Percentiles rank a stretch among this genome's conserved stretches.
phyloP scores from a whole-genome alignment of 2,113 vertebrate species.

The Colius striatus region DNA sequence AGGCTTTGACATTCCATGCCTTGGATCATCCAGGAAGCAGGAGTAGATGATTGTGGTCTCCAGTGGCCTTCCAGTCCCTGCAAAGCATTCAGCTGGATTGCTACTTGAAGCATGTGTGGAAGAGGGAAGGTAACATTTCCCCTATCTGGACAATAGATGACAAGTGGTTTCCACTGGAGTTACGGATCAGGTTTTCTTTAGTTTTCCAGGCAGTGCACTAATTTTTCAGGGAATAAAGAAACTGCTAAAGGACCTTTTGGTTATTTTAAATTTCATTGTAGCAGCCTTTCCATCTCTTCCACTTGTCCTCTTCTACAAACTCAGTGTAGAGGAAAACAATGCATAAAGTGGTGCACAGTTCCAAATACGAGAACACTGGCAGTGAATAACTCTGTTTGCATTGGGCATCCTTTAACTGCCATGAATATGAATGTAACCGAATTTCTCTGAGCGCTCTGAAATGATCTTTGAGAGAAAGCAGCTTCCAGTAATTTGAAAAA shows the following conservation, averaged over 20 bases:
- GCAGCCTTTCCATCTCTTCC: slow-evolving; percentile 9
- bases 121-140: slow-evolving; percentile 45
- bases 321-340: slow-evolving; percentile 2
- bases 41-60: slow-evolving; percentile 18
- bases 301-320: background rate
- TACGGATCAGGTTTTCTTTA: slow-evolving; percentile 18
- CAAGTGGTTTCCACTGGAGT: slow-evolving; percentile 50
- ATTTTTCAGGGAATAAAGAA: slow-evolving; percentile 41
- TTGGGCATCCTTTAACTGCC: slow-evolving; percentile 35
- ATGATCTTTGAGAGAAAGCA: slow-evolving; percentile 63
- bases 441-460: slow-evolving; percentile 39
- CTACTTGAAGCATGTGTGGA: background rate
- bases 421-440: slow-evolving; percentile 33
- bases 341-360: background rate
- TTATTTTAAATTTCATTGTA: slow-evolving; percentile 24
- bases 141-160: slow-evolving; percentile 41
- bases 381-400: background rate
- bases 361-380: background rate
- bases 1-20: slow-evolving; percentile 36
- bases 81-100: slow-evolving; percentile 1
- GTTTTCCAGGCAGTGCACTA: slow-evolving; percentile 33
- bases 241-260: background rate
- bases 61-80: background rate
- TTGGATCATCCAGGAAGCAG: slow-evolving; percentile 28
- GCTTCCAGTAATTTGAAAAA: slow-evolving; percentile 58